Base-by-base conservation (phyloP, 2,888 invertebrate genomes). In the Incurvaria masculella region DNA sequence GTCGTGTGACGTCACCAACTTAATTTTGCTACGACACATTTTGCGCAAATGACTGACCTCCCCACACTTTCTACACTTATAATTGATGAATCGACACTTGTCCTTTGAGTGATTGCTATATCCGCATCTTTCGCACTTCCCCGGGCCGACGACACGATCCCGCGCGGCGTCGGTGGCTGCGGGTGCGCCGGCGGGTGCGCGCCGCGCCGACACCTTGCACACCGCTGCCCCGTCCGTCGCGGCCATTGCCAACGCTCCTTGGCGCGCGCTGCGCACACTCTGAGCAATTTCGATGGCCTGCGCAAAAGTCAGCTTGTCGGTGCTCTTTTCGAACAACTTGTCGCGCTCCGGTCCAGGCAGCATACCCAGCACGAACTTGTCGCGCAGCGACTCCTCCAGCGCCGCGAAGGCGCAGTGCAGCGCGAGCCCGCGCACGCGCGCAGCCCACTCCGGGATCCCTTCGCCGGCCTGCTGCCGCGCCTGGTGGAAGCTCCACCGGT, bases 291-390 rank as follows among this genome's bases (percentile, higher is more conserved):
- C 48, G 4, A 50, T 39, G 10, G 47, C 50, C 50, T 44, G 47
- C 21, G 44, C 38, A 20, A 51, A 21, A 1, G 57, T 59, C 16
- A 59, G 42, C 1, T 49, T 52, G 1, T 48, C 38, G 0, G 56
- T 8, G 16, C 56, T 53, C 27, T 56, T 52, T 2, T 53, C 51
- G 45, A 53, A 60, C 19, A 60, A 27, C 46, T 58, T 57, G 4
- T 58, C 56, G 6, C 52, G 52, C 21, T 59, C 59, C 2, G 43
- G 42, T 6, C 54, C 50, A n/a, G 50, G 44, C 41, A 40, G 38
- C 52, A 52, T 49, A 5, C 52, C 53, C 52, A 53, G 53, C 2
- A 52, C 41, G 19, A 55, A 59, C 4, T 49, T 49, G 45, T 59
- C 57, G 1, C 52, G 48, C n/a, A 57, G 20, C 3, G 52, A 45